Evolutionary conservation across 2,888 invertebrate species (phyloP).

Genomic region (Gastrophysa polygoni): DNA sequence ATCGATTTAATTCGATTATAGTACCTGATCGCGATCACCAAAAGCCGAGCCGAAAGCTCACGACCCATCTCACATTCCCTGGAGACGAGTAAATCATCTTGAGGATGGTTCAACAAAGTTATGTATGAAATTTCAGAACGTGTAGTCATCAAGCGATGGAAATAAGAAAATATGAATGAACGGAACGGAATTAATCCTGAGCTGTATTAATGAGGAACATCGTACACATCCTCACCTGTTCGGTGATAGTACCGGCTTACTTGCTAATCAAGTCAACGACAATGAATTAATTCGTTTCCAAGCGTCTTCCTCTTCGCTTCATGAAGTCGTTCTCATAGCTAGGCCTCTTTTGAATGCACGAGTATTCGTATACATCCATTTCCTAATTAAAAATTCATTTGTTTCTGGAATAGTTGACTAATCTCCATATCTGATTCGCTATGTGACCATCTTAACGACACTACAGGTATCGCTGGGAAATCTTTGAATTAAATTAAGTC

Average conservation of each 20-base stretch:
- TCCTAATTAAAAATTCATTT: constrained; percentile 53
- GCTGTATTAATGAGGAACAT: neutral
- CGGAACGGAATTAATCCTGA: neutral
- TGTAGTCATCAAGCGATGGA: no score
- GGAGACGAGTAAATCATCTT: no score
- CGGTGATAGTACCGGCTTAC: neutral
- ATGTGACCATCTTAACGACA: constrained; percentile 55
- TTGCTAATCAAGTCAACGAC: constrained; percentile 29
- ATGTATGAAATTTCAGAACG: no score
- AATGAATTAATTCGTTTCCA: constrained; percentile 26
- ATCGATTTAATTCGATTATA: no score
- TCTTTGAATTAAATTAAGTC: constrained; percentile 53
- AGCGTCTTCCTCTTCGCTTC: constrained; percentile 35
- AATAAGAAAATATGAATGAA: neutral
- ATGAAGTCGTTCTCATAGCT: constrained; percentile 48
- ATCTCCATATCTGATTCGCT: constrained; percentile 55
- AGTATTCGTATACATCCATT: constrained; percentile 53
- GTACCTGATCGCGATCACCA: no score
- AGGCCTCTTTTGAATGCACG: constrained; percentile 51
- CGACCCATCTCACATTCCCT: no score
- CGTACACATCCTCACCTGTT: neutral
- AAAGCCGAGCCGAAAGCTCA: no score
- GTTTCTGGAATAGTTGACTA: constrained; percentile 53
- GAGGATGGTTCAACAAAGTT: no score
- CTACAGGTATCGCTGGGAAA: constrained; percentile 53